These are phyloP conservation scores for Typhlomys cinereus DNA, from an alignment of 2,113 vertebrate species.

Conservation along the genomic window DNA sequence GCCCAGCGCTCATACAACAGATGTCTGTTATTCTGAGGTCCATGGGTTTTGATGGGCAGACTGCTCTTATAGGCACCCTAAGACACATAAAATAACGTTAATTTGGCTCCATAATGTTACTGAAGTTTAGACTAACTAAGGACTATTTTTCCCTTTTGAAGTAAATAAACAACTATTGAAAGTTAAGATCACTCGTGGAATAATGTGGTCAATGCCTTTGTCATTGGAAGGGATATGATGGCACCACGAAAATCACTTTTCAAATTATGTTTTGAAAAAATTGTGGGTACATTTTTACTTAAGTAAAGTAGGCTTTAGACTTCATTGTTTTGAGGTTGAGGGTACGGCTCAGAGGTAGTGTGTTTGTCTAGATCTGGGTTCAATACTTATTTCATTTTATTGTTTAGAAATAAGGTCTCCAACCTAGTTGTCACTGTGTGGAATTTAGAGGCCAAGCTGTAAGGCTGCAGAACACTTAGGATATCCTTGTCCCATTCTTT, in stretches of 20 bases:
- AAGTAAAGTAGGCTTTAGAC: neutral
- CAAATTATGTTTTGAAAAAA: neutral
- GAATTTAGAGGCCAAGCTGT: no score
- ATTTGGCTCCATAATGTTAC: neutral
- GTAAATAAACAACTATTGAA: neutral
- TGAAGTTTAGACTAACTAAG: neutral
- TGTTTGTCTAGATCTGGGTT: no score
- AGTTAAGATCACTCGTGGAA: neutral
- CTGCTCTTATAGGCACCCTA: slow-evolving; percentile 97
- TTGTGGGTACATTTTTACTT: neutral
- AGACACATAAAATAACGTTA: slow-evolving; percentile 42
- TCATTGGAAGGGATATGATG: slow-evolving; percentile 4
- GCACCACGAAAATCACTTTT: neutral
- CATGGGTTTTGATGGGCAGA: slow-evolving; percentile 96
- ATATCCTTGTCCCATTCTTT: neutral
- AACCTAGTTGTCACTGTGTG: no score
- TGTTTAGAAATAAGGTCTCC: no score
- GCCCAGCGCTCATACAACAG: slow-evolving; percentile 98
- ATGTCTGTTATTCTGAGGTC: slow-evolving; percentile 97
- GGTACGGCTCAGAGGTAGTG: no score
- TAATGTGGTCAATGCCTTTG: neutral
- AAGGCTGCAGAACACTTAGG: neutral
- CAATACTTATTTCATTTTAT: no score
- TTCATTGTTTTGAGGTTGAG: no score
- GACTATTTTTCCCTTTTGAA: neutral